Evolutionary conservation across 1,140 invertebrate species (phyloP), one percentile per base, ranked within the genome.

Genomic region (Macrobrachium nipponense): DNA sequence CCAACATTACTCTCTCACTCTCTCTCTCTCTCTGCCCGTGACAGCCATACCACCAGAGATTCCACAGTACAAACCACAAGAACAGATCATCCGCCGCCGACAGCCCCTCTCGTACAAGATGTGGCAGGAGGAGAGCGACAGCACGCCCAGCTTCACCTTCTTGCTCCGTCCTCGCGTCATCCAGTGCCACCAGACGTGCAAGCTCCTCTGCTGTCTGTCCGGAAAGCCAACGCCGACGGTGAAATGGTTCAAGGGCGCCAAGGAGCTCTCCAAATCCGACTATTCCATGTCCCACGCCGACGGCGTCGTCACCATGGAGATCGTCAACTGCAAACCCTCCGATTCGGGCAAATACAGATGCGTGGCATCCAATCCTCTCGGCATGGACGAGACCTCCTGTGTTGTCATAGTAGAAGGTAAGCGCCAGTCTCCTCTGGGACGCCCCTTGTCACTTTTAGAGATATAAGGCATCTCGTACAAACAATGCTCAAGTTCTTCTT

Each of bases 311-410:
- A 97, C 97, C 0, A 94, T 99, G 92, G 98, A 99, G 93, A 99
- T 99, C 84, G 94, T 97, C 66, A 97, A 97, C 91, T 98, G 97
- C 91, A 95, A 95, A 90, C 95, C 97, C 0, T 95, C 95, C 89
- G 99, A 99, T 92, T 97, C 97, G 86, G 99, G 98, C 85, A 98
- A 97, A 91, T 99, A 99, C 91, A 94, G 94, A 27, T 99, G 98
- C 91, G 93, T 96, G 10, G 98, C 98, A 10, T 95, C 94, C 61
- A 99, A 99, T 91, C 93, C 93, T 23, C 95, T 98, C 88, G 99
- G 99, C 89, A 94, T 94, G 27, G 97, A 98, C 90, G 97, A 99
- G 93, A 99, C 98, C 3, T 95, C 94, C 70, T 99, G 97, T 91
- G 96, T 98, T 86, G 96, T 99, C 51, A 98, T 98, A 90, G 98